These are phyloP conservation scores for Tigriopus californicus DNA, from an alignment of 2,888 invertebrate genomes.

Conservation along the genomic window DNA sequence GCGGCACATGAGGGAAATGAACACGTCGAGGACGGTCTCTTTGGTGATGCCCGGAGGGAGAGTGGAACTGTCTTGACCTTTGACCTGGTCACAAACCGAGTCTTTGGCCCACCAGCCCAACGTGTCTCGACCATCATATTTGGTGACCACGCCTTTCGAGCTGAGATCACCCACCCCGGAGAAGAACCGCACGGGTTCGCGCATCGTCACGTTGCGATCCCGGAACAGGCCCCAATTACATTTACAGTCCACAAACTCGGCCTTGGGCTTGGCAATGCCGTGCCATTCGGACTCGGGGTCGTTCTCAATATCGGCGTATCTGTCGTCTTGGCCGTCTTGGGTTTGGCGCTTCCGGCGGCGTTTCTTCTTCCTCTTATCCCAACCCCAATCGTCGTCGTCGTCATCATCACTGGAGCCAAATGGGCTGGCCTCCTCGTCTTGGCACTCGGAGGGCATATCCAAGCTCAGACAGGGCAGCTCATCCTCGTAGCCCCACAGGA, in stretches of 20 bases:
- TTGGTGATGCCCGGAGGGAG: neutral
- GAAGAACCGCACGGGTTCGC: neutral
- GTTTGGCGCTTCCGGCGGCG: neutral
- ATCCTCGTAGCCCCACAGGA: conserved; percentile 9
- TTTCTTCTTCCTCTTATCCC: neutral
- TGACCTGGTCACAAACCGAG: conserved; percentile 5
- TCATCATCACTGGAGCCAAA: neutral
- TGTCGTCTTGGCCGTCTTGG: neutral
- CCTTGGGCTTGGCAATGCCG: conserved; percentile 6
- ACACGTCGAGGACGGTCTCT: neutral
- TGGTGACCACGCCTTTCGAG: neutral
- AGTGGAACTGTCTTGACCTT: conserved; percentile 6
- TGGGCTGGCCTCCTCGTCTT: neutral
- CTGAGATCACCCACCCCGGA: neutral
- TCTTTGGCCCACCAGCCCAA: conserved; percentile 9
- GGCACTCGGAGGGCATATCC: neutral
- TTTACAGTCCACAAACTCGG: conserved; percentile 6
- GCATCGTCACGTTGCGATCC: conserved; percentile 5
- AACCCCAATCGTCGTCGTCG: neutral
- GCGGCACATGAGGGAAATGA: conserved; percentile 11
- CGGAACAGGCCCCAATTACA: conserved; percentile 15
- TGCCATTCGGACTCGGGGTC: neutral
- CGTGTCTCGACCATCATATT: neutral
- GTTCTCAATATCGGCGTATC: neutral
- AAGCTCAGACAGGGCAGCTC: neutral